Evolutionary conservation across 2,888 invertebrate genomes (phyloP), one percentile per base, ranked within the genome.

Genomic region (Lepidonotus clava): DNA sequence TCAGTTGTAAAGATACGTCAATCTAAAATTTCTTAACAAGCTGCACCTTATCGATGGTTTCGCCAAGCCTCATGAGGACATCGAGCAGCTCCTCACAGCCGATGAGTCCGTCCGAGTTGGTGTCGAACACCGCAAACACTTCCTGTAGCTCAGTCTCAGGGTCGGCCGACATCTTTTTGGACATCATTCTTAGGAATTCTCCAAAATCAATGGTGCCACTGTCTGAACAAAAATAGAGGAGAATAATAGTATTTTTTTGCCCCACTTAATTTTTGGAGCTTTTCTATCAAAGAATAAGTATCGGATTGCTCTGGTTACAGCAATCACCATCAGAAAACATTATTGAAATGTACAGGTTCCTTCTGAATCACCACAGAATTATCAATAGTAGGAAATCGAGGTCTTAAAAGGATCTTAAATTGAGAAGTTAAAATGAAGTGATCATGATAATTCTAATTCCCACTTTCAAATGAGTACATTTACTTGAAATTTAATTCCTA

Each of bases 201-300:
- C 91, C 91, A 88, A 93, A 92, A 88, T 93, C 92, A 38, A 93
- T 92, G 14, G 91, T 91, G 24, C 92, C 92, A 46, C 91, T 91
- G 77, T 89, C 93, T 93, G 89, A 0, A 88, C 88, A 28, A 36
- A 21, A 11, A 34, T 8, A 28, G 28, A 53, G 53, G 21, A 53
- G 53, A n/a, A 18, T n/a, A 34, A 32, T 0, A 0, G 5, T 8
- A 8, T 53, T 28, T 40, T 1, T 36, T 34, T 38, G 28, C n/a
- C 36, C 11, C 38, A 14, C 38, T 6, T n/a, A 53, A 84, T 32
- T 34, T 53, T 46, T 11, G 46, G 6, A 6, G 18, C 18, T 46
- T 46, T 46, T 46, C 18, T 18, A 46, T n/a, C n/a, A n/a, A n/a
- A n/a, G n/a, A n/a, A n/a, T n/a, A n/a, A n/a, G n/a, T n/a, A n/a